Evolutionary conservation across 2,888 invertebrate species (phyloP).

Genomic region (Acleris literana): DNA sequence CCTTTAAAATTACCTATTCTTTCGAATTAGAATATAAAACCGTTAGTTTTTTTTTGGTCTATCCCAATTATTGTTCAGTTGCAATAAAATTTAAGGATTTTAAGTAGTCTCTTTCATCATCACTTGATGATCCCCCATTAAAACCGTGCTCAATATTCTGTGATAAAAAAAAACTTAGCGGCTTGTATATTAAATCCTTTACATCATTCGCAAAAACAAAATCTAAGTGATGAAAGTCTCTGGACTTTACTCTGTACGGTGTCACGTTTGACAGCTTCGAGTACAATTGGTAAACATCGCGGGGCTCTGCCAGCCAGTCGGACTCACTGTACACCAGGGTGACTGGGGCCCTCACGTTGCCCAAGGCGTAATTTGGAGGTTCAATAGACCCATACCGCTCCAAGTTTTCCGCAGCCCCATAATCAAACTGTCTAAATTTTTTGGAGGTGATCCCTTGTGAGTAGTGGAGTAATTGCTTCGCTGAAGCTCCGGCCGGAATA

Average conservation of each 20-base stretch:
- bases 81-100: too few species aligned
- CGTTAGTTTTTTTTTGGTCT: too few species aligned
- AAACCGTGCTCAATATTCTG: too few species aligned
- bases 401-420: slow-evolving; percentile 56
- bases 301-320: slow-evolving; percentile 86
- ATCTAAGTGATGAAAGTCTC: slow-evolving; percentile 71
- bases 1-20: too few species aligned
- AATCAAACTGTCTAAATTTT: slow-evolving; percentile 61
- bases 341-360: slow-evolving; percentile 58
- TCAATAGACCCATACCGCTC: slow-evolving; percentile 52
- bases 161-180: too few species aligned
- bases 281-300: slow-evolving; percentile 81
- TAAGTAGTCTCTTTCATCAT: slow-evolving; percentile 25
- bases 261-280: slow-evolving; percentile 74
- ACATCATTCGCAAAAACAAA: slow-evolving; percentile 65
- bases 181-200: slow-evolving; percentile 50
- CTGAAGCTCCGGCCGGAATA: slow-evolving; percentile 81
- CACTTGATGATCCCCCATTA: background rate
- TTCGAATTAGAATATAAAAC: too few species aligned
- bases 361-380: slow-evolving; percentile 62
- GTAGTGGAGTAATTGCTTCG: slow-evolving; percentile 80
- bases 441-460: slow-evolving; percentile 71
- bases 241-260: slow-evolving; percentile 78
- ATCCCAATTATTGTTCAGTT: too few species aligned
- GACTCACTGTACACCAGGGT: slow-evolving; percentile 71